Conservation (phyloP, 64 coral and sea anemone species). For the Montipora capricornis region DNA sequence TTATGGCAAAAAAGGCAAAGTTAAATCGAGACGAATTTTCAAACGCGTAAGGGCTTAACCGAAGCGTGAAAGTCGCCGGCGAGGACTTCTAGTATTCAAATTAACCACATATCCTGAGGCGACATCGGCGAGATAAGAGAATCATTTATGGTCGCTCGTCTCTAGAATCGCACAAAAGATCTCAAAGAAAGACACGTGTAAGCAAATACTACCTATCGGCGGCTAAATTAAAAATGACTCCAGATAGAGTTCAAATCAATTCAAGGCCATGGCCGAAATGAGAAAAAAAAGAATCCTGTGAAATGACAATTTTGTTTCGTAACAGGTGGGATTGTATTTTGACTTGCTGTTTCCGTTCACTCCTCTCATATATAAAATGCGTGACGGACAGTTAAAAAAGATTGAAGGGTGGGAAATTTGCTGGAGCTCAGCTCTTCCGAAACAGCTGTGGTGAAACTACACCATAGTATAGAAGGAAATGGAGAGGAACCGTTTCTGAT, state of each 20-base stretch:
- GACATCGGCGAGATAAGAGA: slow-evolving; percentile 80
- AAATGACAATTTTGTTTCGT: not conserved
- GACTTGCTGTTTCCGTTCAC: slow-evolving; percentile 44
- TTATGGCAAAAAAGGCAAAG: slow-evolving; percentile 19
- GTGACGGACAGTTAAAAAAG: slow-evolving; percentile 49
- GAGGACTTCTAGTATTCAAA: slow-evolving; percentile 73
- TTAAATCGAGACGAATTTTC: slow-evolving; percentile 33
- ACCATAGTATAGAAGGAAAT: slow-evolving; percentile 34
- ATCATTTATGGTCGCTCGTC: slow-evolving; percentile 57
- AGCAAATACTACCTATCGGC: not conserved
- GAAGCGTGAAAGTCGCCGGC: slow-evolving; percentile 24
- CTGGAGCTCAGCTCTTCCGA: slow-evolving; percentile 21
- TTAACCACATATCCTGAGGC: slow-evolving; percentile 93
- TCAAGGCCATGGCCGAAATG: not conserved
- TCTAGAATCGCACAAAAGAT: slow-evolving; percentile 50
- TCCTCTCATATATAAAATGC: slow-evolving; percentile 33
- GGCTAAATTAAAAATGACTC: not conserved
- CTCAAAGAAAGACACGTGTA: slow-evolving; percentile 53
- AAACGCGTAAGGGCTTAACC: slow-evolving; percentile 40
- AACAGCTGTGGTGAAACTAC: slow-evolving; percentile 41
- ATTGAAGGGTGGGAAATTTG: slow-evolving; percentile 50
- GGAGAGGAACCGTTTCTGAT: slow-evolving; percentile 52
- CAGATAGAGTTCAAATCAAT: too few species aligned
- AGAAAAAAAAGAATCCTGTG: not conserved
- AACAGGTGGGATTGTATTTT: slow-evolving; percentile 53